A percentile compares a stretch with the other conserved stretches of the same genome.
Evolutionary conservation across 37 sponge, comb jelly and placozoan genomes (phyloP).

Genomic region (Chondrosia reniformis): DNA sequence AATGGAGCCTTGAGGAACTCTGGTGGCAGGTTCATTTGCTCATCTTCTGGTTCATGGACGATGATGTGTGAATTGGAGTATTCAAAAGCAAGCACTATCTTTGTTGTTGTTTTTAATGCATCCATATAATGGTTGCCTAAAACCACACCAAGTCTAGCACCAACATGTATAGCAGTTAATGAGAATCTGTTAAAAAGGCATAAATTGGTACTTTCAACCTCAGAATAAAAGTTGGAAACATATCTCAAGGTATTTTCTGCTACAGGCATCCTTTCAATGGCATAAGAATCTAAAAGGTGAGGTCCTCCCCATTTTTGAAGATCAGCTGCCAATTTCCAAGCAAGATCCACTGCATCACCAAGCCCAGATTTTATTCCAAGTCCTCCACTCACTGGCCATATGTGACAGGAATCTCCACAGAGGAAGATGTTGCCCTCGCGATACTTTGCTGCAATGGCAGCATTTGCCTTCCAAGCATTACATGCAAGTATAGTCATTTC

Average conservation of each 20-base stretch:
- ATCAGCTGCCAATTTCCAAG: constrained; percentile 74
- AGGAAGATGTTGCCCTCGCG: constrained; percentile 60
- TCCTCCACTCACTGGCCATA: constrained; percentile 78
- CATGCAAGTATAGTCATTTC: constrained; percentile 27
- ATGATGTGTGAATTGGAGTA: constrained; percentile 61
- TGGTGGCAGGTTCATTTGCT: background rate
- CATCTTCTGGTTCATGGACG: constrained; percentile 32
- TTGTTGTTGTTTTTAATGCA: background rate
- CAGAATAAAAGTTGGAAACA: constrained; percentile 12
- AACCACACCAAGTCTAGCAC: background rate
- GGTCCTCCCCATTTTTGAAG: constrained; percentile 69
- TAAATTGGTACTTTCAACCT: background rate
- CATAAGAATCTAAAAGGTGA: constrained; percentile 53
- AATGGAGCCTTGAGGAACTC: background rate
- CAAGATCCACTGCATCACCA: constrained; percentile 56
- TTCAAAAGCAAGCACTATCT: constrained; percentile 54
- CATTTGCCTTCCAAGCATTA: constrained; percentile 58
- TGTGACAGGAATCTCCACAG: constrained; percentile 77
- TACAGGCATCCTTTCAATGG: constrained; percentile 44
- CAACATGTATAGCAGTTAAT: background rate
- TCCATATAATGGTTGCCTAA: background rate
- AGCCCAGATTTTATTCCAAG: constrained; percentile 78
- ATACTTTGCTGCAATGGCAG: constrained; percentile 50
- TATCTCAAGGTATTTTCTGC: constrained; percentile 36
- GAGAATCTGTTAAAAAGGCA: background rate